Percentiles rank a stretch among this genome's conserved stretches.
Evolutionary conservation across 1,140 invertebrate genomes (phyloP).

Genomic region (Drosophila melanica): DNA sequence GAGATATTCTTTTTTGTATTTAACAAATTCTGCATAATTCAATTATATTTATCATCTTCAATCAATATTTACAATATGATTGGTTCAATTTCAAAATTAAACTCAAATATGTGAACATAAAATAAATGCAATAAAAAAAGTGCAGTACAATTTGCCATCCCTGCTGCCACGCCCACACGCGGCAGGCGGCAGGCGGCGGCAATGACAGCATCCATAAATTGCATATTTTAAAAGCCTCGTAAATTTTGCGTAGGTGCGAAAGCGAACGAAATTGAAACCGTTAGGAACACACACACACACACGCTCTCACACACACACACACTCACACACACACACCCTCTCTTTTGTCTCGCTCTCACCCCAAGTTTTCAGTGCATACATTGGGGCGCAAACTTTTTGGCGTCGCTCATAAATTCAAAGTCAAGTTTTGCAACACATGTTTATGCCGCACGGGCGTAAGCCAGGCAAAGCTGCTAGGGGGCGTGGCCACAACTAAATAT

Average conservation of each 20-base stretch:
- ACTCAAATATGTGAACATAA: neutral
- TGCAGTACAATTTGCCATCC: constrained; percentile 23
- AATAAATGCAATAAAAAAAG: constrained; percentile 17
- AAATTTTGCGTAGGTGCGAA: constrained; percentile 73
- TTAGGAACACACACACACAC: constrained; percentile 4
- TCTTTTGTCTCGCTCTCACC: neutral
- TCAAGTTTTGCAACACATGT: constrained; percentile 40
- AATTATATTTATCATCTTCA: too few relatives aligned
- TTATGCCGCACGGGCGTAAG: constrained; percentile 12
- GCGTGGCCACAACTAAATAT: neutral
- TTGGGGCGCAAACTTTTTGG: constrained; percentile 62
- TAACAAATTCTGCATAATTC: too few relatives aligned
- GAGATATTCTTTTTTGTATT: too few relatives aligned
- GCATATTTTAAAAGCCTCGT: constrained; percentile 77
- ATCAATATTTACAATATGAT: too few relatives aligned
- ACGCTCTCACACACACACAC: neutral
- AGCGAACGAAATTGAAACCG: constrained; percentile 57
- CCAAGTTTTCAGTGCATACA: constrained; percentile 61
- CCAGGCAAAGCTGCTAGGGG: neutral
- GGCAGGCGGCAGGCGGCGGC: neutral
- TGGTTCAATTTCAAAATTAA: neutral
- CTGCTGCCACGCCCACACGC: constrained; percentile 16
- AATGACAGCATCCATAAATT: constrained; percentile 59
- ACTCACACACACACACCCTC: neutral
- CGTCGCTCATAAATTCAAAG: constrained; percentile 56